A percentile compares a stretch with the other conserved stretches of the same genome.
phyloP scores from a whole-genome alignment of 2,888 invertebrate genomes.

The Aphrophora alni region DNA sequence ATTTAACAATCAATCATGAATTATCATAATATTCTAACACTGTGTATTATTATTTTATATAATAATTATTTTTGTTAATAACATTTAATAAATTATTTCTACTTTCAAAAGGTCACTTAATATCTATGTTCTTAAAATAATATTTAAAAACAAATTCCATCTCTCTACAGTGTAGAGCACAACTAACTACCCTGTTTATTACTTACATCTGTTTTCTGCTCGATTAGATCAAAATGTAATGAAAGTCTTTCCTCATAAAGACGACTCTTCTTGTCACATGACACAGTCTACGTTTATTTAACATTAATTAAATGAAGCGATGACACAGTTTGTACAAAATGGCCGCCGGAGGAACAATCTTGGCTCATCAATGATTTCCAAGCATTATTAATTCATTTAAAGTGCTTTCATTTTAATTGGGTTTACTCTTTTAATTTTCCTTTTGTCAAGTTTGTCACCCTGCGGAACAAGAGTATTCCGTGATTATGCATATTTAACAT shows the following conservation, averaged over 20 bases:
- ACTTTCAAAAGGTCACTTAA: no score
- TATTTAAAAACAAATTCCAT: no score
- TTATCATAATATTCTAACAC: no score
- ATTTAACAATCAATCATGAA: no score
- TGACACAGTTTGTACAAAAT: neutral
- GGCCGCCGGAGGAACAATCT: neutral
- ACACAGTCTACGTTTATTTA: neutral
- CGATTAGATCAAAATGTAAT: neutral
- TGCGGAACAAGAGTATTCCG: neutral
- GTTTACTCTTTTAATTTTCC: neutral
- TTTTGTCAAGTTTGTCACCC: neutral
- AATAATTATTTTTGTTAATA: no score
- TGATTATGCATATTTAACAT: no score
- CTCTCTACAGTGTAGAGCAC: no score
- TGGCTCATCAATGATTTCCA: neutral
- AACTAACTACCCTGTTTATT: no score
- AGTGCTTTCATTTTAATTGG: neutral
- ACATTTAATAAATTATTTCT: no score
- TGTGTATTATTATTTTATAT: no score
- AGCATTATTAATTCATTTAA: neutral
- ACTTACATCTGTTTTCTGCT: no score
- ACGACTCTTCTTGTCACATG: neutral
- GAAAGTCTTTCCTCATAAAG: neutral
- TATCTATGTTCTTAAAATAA: no score
- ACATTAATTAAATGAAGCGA: slow-evolving; percentile 1